Evolutionary conservation across 2,113 vertebrate genomes (phyloP), one percentile per base, ranked within the genome.

Genomic region (Willisornis vidua): DNA sequence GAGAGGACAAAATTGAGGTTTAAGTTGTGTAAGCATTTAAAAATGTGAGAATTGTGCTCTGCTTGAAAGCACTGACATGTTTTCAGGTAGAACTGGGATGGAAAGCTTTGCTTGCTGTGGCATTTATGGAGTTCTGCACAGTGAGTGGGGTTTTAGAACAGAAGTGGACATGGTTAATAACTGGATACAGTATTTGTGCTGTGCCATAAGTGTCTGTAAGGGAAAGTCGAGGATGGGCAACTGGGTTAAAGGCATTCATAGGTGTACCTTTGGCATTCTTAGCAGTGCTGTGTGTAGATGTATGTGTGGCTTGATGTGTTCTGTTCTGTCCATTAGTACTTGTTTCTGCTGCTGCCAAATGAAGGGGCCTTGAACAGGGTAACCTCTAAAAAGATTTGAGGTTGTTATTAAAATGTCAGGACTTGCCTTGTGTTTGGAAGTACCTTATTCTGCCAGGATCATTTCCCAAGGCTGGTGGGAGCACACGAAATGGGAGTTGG

Each of bases 401-500:
- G 4, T n/a, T 37, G 55, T 54, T n/a, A 24, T 58, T 62, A 12
- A 48, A 45, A 54, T 41, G n/a, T 65, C 2, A 0, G 10, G 1
- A 11, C 29, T 49, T 63, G 7, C 9, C 1, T 52, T 48, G 28
- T 26, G 8, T 41, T 59, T 33, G 19, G 39, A 23, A 33, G n/a
- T 48, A 10, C 28, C 52, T 75, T 17, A 6, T 16, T 46, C 67
- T 62, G 19, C 52, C 63, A 71, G 48, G 35, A 46, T 57, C 0
- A 0, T n/a, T 65, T 62, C 31, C 54, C 14, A 29, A 67, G 35
- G 61, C 28, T 19, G 4, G 12, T n/a, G 41, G 39, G 25, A n/a
- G 17, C 1, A 1, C 13, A 6, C 0, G 1, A 74, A 72, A 31
- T 7, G 19, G 37, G 39, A 79, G 22, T 14, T 8, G 18, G 19